Evolutionary conservation across 2,888 invertebrate species (phyloP), one percentile per base, ranked within the genome.

Genomic region (Erannis defoliaria): DNA sequence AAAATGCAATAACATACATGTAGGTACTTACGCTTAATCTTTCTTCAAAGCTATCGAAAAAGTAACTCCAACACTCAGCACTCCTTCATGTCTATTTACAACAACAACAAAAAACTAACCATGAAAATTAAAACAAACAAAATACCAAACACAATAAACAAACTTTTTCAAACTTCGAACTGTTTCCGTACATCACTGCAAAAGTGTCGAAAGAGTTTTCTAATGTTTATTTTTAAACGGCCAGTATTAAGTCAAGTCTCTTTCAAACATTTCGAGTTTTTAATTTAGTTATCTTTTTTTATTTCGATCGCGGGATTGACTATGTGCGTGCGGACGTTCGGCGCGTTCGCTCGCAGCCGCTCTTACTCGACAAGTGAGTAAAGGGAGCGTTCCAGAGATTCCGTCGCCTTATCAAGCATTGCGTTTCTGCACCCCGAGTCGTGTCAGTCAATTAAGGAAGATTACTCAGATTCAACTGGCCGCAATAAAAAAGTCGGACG

Each of bases 351-450:
- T 77, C 85, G 45, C 74, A 61, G 59, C 77, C 77, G 73, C 80
- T 74, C 74, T 80, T 76, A 74, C 73, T 78, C 77, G 80, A 79
- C 83, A 84, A 89, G 80, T 89, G 89, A 71, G 42, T 56, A 69
- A 76, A 76, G 76, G 76, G 77, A 79, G 72, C 76, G 74, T 66
- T 85, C 85, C 84, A 77, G 64, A 63, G 48, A 72, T 73, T 62
- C 72, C 68, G 72, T 68, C 69, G 68, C 66, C 68, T 66, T 70
- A 75, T 73, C 75, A 78, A 73, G 71, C 73, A 76, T 67, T 76
- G 63, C 64, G 70, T 79, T 81, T 77, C 78, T 76, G 75, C 76
- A 78, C 71, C 76, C 77, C 73, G 74, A 75, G 73, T 69, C 77
- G 70, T 77, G 77, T 72, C 75, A 70, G 68, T 80, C 79, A 82